Conservation (phyloP, 2,888 invertebrate species). For the Rhingia rostrata region DNA sequence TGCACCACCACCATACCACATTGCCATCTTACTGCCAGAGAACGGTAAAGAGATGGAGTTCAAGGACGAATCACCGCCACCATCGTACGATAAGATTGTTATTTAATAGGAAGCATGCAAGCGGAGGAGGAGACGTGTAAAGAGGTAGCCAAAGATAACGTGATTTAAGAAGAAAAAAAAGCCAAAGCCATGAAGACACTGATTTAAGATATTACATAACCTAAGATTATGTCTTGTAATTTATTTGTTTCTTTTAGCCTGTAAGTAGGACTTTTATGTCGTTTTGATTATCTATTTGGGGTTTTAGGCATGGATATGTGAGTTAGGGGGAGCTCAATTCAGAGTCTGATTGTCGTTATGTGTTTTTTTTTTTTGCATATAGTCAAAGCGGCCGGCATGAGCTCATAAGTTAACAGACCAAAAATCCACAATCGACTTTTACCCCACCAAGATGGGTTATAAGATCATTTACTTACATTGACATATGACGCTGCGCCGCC, state of each 20-base stretch:
- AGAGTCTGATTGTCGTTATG: not conserved
- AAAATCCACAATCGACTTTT: no score
- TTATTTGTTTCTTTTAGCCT: constrained; percentile 30
- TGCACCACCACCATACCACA: constrained; percentile 91
- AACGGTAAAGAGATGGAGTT: constrained; percentile 61
- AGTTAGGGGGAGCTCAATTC: not conserved
- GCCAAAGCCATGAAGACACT: constrained; percentile 7
- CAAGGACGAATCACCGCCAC: constrained; percentile 86
- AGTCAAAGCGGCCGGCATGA: no score
- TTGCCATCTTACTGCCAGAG: constrained; percentile 90
- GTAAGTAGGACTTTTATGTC: constrained; percentile 46
- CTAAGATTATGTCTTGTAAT: constrained; percentile 41
- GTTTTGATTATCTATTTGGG: constrained; percentile 32
- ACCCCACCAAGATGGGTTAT: no score
- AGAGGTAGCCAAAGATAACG: constrained; percentile 55
- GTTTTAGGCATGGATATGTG: constrained; percentile 54
- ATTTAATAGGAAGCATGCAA: constrained; percentile 84
- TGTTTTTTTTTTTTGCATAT: not conserved
- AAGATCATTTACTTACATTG: no score
- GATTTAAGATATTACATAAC: constrained; percentile 23
- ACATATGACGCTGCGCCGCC: no score
- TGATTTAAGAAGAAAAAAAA: constrained; percentile 46
- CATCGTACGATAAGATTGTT: constrained; percentile 90
- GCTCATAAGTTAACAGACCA: no score
- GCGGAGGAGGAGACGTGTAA: not conserved